Evolutionary conservation across 2,113 vertebrate species (phyloP).

Genomic region (Labeo rohita): DNA sequence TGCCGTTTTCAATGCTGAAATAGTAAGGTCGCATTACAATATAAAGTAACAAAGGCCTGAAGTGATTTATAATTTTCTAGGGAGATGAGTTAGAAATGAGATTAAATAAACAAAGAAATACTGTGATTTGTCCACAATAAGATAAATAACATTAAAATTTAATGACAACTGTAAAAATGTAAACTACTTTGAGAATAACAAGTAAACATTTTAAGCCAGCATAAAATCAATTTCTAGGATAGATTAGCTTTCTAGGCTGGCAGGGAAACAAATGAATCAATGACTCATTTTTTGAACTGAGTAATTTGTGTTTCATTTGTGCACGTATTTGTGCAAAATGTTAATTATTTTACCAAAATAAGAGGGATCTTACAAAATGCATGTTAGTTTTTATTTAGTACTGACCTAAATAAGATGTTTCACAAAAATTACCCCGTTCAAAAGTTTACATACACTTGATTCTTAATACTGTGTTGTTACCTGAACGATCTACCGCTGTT

Average conservation of each 20-base stretch:
- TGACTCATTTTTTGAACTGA: no score
- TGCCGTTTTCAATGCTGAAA: not conserved
- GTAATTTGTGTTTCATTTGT: no score
- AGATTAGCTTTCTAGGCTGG: not conserved
- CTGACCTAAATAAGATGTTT: no score
- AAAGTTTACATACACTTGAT: no score
- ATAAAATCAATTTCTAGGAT: not conserved
- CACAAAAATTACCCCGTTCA: no score
- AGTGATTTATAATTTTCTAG: not conserved
- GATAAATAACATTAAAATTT: not conserved
- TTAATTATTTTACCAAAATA: no score
- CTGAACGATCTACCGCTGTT: no score
- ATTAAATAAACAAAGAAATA: not conserved
- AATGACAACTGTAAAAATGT: not conserved
- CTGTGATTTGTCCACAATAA: not conserved
- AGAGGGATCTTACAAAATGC: no score
- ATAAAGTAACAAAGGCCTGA: not conserved
- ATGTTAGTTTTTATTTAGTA: no score
- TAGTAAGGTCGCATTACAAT: not conserved
- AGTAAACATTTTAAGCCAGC: not conserved
- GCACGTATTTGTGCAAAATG: no score
- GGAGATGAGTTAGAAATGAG: not conserved
- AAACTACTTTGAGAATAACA: not conserved
- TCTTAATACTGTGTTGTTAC: no score
- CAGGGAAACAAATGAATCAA: no score